Conservation (phyloP, 2,888 invertebrate genomes). For the Salpingus planirostris region DNA sequence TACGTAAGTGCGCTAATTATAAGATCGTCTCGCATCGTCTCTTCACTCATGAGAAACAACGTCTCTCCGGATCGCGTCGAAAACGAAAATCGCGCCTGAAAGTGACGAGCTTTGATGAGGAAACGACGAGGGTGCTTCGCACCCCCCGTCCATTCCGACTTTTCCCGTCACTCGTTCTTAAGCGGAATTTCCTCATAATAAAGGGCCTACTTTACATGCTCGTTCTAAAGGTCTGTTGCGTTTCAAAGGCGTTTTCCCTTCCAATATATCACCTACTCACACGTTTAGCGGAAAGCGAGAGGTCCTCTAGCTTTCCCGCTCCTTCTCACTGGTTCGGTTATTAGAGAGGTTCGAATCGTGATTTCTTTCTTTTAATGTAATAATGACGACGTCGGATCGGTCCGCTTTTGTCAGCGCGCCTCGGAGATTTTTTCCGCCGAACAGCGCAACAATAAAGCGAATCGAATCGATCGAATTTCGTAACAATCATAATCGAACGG, state of each 20-base stretch:
- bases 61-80: too few species aligned
- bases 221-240: constrained; percentile 33
- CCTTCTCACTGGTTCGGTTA: too few species aligned
- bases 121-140: too few species aligned
- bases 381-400: too few species aligned
- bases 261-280: constrained; percentile 29
- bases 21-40: constrained; percentile 18
- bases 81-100: too few species aligned
- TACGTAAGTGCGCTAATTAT: constrained; percentile 24
- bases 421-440: constrained; percentile 4
- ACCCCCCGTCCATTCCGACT: too few species aligned
- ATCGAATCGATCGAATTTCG: constrained; percentile 10
- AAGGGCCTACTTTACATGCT: constrained; percentile 37
- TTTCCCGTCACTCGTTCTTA: constrained; percentile 36
- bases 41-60: constrained; percentile 11
- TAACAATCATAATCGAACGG: constrained; percentile 7
- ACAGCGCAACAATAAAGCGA: constrained; percentile 11
- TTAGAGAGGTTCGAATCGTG: too few species aligned
- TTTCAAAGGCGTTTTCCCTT: constrained; percentile 32
- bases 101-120: too few species aligned
- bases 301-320: too few species aligned
- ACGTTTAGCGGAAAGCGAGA: constrained; percentile 20
- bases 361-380: too few species aligned
- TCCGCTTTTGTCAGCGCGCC: too few species aligned
- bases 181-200: constrained; percentile 34